These are phyloP conservation scores for Phacellophora camtschatica DNA, from an alignment of 30 jellyfish, hydroid and myxozoan species.

Conservation along the genomic window DNA sequence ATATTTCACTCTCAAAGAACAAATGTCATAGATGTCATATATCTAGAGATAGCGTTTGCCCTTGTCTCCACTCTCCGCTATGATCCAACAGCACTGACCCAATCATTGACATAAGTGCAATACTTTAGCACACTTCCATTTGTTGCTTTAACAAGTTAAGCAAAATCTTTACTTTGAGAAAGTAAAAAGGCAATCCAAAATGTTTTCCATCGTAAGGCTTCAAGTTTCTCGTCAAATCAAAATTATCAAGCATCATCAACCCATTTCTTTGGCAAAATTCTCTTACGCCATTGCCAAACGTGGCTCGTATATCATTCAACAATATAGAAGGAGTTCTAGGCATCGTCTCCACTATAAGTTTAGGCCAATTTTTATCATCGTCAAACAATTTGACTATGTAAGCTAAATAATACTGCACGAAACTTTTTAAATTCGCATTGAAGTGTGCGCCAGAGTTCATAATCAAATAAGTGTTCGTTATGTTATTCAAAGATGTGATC, in stretches of 20 bases:
- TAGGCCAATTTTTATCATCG: slow-evolving; percentile 52
- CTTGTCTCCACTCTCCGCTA: too few relatives aligned
- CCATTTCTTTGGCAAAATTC: background rate
- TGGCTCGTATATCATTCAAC: slow-evolving; percentile 21
- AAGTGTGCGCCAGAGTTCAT: slow-evolving; percentile 61
- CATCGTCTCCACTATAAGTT: slow-evolving; percentile 56
- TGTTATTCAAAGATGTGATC: background rate
- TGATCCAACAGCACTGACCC: background rate
- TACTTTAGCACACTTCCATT: background rate
- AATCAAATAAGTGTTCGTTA: slow-evolving; percentile 17
- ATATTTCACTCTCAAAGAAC: too few relatives aligned
- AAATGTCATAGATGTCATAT: too few relatives aligned
- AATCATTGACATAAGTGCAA: background rate
- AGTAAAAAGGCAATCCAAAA: slow-evolving; percentile 30
- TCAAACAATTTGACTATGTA: too few relatives aligned
- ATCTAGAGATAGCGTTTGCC: too few relatives aligned
- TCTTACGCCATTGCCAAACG: slow-evolving; percentile 10
- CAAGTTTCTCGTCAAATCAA: slow-evolving; percentile 1
- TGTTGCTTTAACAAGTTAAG: slow-evolving; percentile 16
- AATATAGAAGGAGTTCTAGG: slow-evolving; percentile 52
- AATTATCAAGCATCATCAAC: slow-evolving; percentile 31
- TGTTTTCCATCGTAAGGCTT: slow-evolving; percentile 65
- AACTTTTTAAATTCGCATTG: slow-evolving; percentile 43
- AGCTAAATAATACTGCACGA: slow-evolving; percentile 26
- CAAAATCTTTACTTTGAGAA: slow-evolving; percentile 39